These are phyloP conservation scores for Zaprionus capensis DNA, from an alignment of 1,140 invertebrate species.

Conservation along the genomic window DNA sequence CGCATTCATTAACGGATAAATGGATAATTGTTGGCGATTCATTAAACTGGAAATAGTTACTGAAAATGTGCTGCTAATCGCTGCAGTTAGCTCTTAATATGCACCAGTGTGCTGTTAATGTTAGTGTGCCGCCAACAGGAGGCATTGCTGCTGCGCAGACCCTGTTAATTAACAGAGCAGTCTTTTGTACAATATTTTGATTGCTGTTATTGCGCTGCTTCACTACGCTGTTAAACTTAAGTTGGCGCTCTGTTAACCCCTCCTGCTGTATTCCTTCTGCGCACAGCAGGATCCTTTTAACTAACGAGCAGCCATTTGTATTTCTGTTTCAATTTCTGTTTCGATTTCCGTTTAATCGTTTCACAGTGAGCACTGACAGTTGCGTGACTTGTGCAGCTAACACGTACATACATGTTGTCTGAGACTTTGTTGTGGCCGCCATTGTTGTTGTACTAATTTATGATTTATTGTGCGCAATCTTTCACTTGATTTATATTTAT, in stretches of 20 bases:
- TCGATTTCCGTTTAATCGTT: constrained; percentile 18
- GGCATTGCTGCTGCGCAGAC: too few relatives aligned
- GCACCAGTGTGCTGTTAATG: background rate
- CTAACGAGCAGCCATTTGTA: constrained; percentile 10
- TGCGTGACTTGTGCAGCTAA: constrained; percentile 40
- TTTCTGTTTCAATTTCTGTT: constrained; percentile 12
- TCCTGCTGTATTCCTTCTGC: background rate
- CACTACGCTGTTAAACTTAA: too few relatives aligned
- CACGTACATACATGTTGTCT: background rate
- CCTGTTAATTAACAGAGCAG: background rate
- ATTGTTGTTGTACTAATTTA: constrained; percentile 55
- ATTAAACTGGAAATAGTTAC: constrained; percentile 7
- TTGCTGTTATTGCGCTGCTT: background rate
- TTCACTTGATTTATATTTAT: constrained; percentile 70
- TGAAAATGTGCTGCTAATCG: constrained; percentile 17
- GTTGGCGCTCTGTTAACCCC: background rate
- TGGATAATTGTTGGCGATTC: constrained; percentile 23
- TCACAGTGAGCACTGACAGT: constrained; percentile 25
- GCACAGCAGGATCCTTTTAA: background rate
- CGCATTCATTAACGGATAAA: constrained; percentile 50
- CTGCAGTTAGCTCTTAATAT: constrained; percentile 19
- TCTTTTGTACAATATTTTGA: constrained; percentile 17
- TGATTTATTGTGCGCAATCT: constrained; percentile 63
- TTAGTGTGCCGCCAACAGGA: too few relatives aligned
- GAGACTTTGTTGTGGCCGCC: constrained; percentile 44